Base-by-base conservation (phyloP, 2,113 vertebrate species). In the Labeo rohita region DNA sequence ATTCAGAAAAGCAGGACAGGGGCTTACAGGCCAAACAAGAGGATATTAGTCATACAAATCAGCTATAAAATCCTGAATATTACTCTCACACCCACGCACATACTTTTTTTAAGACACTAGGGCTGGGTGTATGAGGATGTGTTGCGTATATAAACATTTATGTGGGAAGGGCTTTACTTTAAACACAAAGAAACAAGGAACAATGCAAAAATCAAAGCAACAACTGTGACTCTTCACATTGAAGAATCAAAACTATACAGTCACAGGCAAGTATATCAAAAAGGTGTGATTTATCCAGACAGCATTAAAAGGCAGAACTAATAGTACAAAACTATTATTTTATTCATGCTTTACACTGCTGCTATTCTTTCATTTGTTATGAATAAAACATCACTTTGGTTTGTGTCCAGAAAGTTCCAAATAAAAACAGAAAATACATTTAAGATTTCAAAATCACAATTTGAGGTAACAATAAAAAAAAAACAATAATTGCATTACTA, bases 1-100 rank as follows among this genome's bases (percentile, higher is more conserved):
- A 75, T 76, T 87, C n/a, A 80, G 8, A 85, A 85, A 87, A 74
- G 50, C 8, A 63, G 39, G 39, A 84, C 8, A 8, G 61, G 65
- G n/a, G 47, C 21, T n/a, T 9, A 61, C 68, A 66, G 45, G 4
- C 54, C 73, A 85, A 84, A 73, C 6, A 12, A 56, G 16, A 56
- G n/a, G 36, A 49, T 68, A 76, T 76, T 21, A 87, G 8, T 61
- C 47, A 88, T 18, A 39, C 9, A 66, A 79, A 79, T 23, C 13
- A 45, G 6, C 8, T 2, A 18, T 9, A 75, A 76, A 83, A 84
- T 34, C 18, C 4, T 1, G 7, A 59, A 18, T 34, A 78, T 21
- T 54, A 78, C 6, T 47, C 39, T 45, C 9, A 3, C 54, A 39
- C 77, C 15, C 34, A 61, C 36, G 39, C 2, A 1, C 1, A 61